A percentile compares a stretch with the other conserved stretches of the same genome.
Evolutionary conservation across 1,140 invertebrate species (phyloP).

Genomic region (Trichoplusia ni): DNA sequence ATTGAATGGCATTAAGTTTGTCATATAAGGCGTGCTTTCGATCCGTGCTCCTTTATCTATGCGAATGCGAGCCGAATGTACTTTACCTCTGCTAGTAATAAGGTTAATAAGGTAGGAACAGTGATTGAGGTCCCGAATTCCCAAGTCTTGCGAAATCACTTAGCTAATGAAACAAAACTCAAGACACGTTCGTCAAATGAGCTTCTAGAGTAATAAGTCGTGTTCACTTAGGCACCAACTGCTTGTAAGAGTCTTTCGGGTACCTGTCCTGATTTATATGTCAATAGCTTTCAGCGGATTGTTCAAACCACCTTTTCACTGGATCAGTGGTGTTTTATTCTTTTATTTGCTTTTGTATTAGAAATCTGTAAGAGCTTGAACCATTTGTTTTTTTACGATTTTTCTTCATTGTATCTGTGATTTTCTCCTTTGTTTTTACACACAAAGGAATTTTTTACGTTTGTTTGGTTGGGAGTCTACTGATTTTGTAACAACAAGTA

Average conservation of each 20-base stretch:
- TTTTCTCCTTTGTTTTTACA: too few relatives aligned
- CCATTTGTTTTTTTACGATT: too few relatives aligned
- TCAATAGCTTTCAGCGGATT: background rate
- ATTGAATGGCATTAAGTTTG: background rate
- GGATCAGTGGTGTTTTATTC: background rate
- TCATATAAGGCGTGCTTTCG: background rate
- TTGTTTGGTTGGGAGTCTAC: too few relatives aligned
- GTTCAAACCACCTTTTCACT: background rate
- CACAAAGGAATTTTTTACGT: too few relatives aligned
- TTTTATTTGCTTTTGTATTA: background rate
- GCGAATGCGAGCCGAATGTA: background rate
- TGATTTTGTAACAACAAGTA: too few relatives aligned
- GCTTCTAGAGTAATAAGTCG: conserved; percentile 16
- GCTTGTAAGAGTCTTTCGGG: background rate
- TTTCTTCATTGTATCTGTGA: too few relatives aligned
- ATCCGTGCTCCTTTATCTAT: background rate
- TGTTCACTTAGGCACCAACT: conserved; percentile 8
- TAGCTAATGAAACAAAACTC: conserved; percentile 30
- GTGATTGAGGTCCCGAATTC: background rate
- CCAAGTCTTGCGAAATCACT: conserved; percentile 17
- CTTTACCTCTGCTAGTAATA: background rate
- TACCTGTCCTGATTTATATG: background rate
- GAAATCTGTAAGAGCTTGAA: background rate
- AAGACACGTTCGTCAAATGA: conserved; percentile 17
- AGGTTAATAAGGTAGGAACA: background rate